Base-by-base conservation (phyloP, 2,797 vertebrate species). In the Enteromius trimaculatus region DNA sequence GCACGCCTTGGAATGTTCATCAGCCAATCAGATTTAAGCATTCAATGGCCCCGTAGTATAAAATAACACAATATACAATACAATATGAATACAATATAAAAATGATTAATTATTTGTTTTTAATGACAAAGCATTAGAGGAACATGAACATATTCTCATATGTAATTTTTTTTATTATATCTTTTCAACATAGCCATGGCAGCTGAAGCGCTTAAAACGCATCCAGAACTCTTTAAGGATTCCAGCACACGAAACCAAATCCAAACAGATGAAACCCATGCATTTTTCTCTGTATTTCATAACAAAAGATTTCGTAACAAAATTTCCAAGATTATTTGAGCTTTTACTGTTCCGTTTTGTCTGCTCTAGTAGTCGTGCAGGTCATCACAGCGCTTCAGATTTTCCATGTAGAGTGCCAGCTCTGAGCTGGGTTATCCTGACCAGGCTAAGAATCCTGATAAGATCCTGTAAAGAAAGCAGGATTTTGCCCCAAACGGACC, bases 351-450 rank as follows among this genome's bases (percentile, higher is more conserved):
- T 64, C 39, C 13, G n/a, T 8, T 47, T 26, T 70, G 37, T 47
- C 51, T 70, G 47, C 34, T 21, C 44, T 47, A 47, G 17, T 71
- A 44, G 44, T 78, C 53, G 65, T 53, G 19, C 26, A 42, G 66
- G 29, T 39, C 71, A 49, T 78, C 51, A 78, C 11, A 9, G 3
- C 0, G 4, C 84, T 87, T 92, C 88, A 91, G 80, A 87, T 86
- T 93, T 94, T 94, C 92, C 91, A 85, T 66, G 66, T 21, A 26
- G 82, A 84, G 76, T 92, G 89, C 92, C 93, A 93, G 90, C 72
- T 86, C 86, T 87, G 76, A 85, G 53, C 86, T 88, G 83, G 64
- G 62, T 84, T 75, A 74, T 74, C 77, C 42, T 71, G 81, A 81
- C 79, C 31, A 86, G 86, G 85, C 89, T 86, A 77, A 88, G 39